Percentiles rank a stretch among this genome's conserved stretches.
These are phyloP conservation scores for Drosophila pseudoananassae DNA, from an alignment of 1,140 invertebrate species.

Conservation along the genomic window DNA sequence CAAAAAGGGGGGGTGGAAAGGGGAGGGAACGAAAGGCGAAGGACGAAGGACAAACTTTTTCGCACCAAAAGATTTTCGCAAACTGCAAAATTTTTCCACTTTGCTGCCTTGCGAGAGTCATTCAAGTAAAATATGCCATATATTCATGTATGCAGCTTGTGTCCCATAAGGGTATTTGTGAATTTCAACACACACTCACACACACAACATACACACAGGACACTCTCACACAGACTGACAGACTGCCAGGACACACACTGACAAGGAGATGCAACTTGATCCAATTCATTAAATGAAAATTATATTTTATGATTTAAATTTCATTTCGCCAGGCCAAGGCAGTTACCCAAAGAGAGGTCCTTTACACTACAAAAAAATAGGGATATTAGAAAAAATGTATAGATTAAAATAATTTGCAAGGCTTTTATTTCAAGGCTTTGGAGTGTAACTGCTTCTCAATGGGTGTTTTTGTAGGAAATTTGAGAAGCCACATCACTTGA, in stretches of 20 bases:
- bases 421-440: background rate
- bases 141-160: constrained; percentile 1
- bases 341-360: background rate
- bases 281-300: constrained; percentile 79
- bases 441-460: background rate
- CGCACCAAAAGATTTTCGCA: constrained; percentile 62
- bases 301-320: constrained; percentile 80
- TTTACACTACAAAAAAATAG: background rate
- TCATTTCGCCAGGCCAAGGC: constrained; percentile 51
- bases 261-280: constrained; percentile 44
- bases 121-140: constrained; percentile 63
- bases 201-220: background rate
- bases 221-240: constrained; percentile 2
- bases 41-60: constrained; percentile 42
- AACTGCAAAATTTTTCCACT: constrained; percentile 66
- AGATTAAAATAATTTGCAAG: too few species aligned
- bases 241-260: background rate
- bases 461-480: constrained; percentile 2
- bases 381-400: background rate
- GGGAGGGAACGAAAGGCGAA: background rate
- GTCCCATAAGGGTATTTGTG: too few species aligned
- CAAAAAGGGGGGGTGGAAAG: background rate
- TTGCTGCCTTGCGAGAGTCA: constrained; percentile 67
- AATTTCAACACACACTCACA: background rate
- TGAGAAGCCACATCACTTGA: constrained; percentile 5